phyloP scores from a whole-genome alignment of 2,113 vertebrate species.

The Cinclus mexicanus region DNA sequence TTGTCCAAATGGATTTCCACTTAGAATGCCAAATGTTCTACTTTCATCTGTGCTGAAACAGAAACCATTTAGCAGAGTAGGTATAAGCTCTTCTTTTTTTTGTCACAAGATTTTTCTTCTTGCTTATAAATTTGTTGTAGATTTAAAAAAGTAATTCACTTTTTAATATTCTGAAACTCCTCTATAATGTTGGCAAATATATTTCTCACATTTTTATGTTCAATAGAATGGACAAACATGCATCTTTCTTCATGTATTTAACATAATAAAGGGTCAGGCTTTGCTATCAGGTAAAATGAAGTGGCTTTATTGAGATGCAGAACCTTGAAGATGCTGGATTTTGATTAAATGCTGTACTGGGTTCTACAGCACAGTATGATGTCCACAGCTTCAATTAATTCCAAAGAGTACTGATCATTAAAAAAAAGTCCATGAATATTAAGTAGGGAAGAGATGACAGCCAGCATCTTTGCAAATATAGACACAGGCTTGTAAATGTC shows the following conservation, averaged over 20 bases:
- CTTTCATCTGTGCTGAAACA: neutral
- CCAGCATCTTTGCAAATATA: neutral
- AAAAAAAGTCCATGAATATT: neutral
- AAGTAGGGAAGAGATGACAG: neutral
- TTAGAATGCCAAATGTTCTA: neutral
- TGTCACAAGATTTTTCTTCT: neutral
- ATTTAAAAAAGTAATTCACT: neutral
- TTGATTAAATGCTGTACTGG: neutral
- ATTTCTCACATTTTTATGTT: neutral
- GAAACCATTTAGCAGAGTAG: neutral
- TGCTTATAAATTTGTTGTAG: neutral
- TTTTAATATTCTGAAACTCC: neutral
- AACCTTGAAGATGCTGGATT: neutral
- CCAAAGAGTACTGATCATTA: neutral
- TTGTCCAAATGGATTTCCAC: neutral
- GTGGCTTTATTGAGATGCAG: neutral
- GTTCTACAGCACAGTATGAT: neutral
- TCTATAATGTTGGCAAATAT: neutral
- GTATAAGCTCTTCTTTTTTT: neutral
- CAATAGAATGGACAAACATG: neutral
- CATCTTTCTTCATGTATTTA: neutral
- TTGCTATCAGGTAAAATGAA: neutral
- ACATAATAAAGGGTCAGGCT: neutral
- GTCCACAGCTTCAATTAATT: neutral
- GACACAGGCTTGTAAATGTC: neutral